Percentiles rank a stretch among this genome's conserved stretches.
phyloP scores from a whole-genome alignment of 2,888 invertebrate genomes.

The Tenthredo livida region DNA sequence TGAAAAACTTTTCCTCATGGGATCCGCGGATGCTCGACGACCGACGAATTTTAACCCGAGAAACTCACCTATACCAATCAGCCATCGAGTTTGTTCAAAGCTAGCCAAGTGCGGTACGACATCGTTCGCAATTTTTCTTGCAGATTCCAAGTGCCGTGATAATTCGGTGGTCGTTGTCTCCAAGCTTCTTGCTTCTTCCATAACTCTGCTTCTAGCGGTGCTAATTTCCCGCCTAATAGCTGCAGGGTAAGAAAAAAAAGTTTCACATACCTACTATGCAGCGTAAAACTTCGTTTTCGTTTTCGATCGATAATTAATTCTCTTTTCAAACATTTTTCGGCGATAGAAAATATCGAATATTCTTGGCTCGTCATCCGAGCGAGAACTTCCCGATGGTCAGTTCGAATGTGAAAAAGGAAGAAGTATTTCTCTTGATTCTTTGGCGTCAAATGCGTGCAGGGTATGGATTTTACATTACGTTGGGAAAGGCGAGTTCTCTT shows the following conservation, averaged over 20 bases:
- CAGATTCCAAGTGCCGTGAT: slow-evolving; percentile 77
- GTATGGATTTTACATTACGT: slow-evolving; percentile 72
- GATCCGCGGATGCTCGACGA: not conserved
- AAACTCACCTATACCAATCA: slow-evolving; percentile 81
- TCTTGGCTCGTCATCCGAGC: not conserved
- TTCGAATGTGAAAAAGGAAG: not conserved
- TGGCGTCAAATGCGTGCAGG: slow-evolving; percentile 51
- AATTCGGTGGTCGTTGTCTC: slow-evolving; percentile 82
- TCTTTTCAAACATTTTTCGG: not conserved
- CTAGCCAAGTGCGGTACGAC: slow-evolving; percentile 76
- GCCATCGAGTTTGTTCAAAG: slow-evolving; percentile 85
- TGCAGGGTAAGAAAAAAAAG: slow-evolving; percentile 70
- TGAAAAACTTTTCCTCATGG: slow-evolving; percentile 7
- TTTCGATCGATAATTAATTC: not conserved
- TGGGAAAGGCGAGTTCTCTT: not conserved
- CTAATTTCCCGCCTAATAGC: slow-evolving; percentile 83
- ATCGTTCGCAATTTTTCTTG: slow-evolving; percentile 65
- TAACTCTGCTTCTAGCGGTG: slow-evolving; percentile 80
- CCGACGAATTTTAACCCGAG: not conserved
- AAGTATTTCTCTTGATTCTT: slow-evolving; percentile 21
- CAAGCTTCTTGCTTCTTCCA: slow-evolving; percentile 81
- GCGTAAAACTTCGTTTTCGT: no score
- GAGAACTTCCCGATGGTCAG: not conserved
- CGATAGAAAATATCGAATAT: not conserved
- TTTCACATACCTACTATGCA: not conserved